Percentiles rank a stretch among this genome's conserved stretches.
Evolutionary conservation across 2,113 vertebrate species (phyloP).

Genomic region (Tichodroma muraria): DNA sequence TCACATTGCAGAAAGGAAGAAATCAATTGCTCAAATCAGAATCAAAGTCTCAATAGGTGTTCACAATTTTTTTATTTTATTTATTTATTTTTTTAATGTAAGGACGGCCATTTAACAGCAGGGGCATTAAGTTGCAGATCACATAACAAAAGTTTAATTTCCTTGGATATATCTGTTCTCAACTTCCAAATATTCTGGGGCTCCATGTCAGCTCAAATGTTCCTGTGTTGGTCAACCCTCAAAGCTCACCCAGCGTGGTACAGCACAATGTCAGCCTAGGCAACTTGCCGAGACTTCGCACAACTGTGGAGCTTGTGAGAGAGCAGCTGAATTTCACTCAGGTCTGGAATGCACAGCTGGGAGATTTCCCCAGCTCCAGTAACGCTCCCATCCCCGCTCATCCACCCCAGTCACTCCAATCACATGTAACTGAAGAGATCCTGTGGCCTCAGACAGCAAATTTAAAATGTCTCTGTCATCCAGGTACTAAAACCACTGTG

Average conservation of each 20-base stretch:
- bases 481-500: background rate
- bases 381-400: background rate
- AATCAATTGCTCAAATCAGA: background rate
- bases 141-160: background rate
- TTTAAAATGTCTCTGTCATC: background rate
- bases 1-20: background rate
- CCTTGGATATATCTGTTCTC: background rate
- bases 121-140: background rate
- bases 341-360: conserved; percentile 3
- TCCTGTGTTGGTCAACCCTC: background rate
- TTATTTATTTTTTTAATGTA: background rate
- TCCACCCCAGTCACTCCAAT: background rate
- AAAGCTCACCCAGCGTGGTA: background rate
- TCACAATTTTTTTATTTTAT: background rate
- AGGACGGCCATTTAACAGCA: background rate
- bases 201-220: background rate
- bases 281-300: background rate
- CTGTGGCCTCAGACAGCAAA: background rate
- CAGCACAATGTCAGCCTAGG: background rate
- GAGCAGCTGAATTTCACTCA: background rate
- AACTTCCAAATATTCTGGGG: background rate
- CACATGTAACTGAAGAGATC: background rate
- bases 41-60: background rate
- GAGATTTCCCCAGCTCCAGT: background rate
- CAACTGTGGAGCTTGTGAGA: background rate